phyloP scores from a whole-genome alignment of 2,888 invertebrate species.

The Drosophila lacicola region DNA sequence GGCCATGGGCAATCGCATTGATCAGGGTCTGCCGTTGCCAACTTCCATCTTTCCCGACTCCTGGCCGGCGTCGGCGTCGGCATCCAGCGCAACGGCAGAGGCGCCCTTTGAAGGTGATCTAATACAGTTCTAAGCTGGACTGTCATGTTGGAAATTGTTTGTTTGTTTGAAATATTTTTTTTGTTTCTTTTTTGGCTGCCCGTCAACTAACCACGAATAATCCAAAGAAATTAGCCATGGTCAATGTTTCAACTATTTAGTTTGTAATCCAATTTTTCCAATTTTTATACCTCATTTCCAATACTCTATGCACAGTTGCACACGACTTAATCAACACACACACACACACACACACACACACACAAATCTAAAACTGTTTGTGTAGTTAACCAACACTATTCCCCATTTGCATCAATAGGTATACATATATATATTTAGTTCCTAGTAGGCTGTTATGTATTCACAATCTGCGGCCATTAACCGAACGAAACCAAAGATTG shows the following conservation, averaged over 20 bases:
- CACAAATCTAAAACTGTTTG: slow-evolving; percentile 1
- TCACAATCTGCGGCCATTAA: neutral
- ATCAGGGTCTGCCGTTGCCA: slow-evolving; percentile 87
- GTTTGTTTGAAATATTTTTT: neutral
- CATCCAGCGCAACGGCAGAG: slow-evolving; percentile 11
- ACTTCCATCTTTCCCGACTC: slow-evolving; percentile 71
- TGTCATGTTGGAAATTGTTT: slow-evolving; percentile 32
- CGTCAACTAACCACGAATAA: slow-evolving; percentile 21
- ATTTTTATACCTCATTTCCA: slow-evolving; percentile 9
- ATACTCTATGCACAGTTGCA: slow-evolving; percentile 13
- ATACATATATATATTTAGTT: neutral
- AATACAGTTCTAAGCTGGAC: slow-evolving; percentile 82
- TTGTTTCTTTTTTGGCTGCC: slow-evolving; percentile 16
- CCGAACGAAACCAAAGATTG: slow-evolving; percentile 24
- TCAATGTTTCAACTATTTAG: slow-evolving; percentile 29
- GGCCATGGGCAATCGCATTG: slow-evolving; percentile 83
- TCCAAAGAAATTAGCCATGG: slow-evolving; percentile 12
- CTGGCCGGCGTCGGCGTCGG: neutral
- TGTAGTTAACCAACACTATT: slow-evolving; percentile 1
- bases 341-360: slow-evolving; percentile 5
- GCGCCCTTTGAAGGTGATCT: slow-evolving; percentile 88
- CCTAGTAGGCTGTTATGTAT: neutral
- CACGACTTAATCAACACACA: slow-evolving; percentile 24
- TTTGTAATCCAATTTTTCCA: slow-evolving; percentile 22
- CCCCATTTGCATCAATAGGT: neutral